Conservation (phyloP, 1,140 invertebrate species). For the Achroia grisella region DNA sequence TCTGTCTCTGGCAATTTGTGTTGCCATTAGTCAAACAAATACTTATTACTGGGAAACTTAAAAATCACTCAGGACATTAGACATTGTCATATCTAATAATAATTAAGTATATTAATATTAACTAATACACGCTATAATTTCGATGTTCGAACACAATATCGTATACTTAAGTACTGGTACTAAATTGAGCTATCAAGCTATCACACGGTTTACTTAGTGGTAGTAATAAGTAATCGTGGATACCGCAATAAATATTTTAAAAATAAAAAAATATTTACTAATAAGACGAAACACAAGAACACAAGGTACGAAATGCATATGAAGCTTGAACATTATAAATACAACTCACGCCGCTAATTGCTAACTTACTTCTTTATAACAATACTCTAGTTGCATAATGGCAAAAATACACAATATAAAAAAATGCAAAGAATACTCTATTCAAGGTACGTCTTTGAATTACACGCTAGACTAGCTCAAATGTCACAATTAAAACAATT, state of each 20-base stretch:
- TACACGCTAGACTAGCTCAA: too few relatives aligned
- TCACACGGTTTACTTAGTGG: constrained; percentile 48
- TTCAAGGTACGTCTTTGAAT: background rate
- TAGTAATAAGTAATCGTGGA: constrained; percentile 44
- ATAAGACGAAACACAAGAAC: too few relatives aligned
- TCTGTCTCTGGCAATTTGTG: too few relatives aligned
- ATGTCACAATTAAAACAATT: background rate
- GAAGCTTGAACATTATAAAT: background rate
- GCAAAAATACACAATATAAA: background rate
- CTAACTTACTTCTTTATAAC: constrained; percentile 31
- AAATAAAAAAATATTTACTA: constrained; percentile 36
- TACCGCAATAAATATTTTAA: constrained; percentile 37
- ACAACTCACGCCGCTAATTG: constrained; percentile 56
- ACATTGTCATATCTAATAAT: constrained; percentile 5
- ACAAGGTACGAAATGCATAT: constrained; percentile 35
- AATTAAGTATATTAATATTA: constrained; percentile 1
- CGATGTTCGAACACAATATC: constrained; percentile 38
- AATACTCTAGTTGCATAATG: background rate
- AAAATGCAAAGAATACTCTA: constrained; percentile 2
- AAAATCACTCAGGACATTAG: too few relatives aligned
- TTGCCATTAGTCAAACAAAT: too few relatives aligned
- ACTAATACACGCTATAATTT: constrained; percentile 17
- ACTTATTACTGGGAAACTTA: too few relatives aligned
- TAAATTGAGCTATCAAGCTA: constrained; percentile 59
- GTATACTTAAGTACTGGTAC: constrained; percentile 47